Conservation (phyloP, 2,797 vertebrate species). For the Mus caroli region DNA sequence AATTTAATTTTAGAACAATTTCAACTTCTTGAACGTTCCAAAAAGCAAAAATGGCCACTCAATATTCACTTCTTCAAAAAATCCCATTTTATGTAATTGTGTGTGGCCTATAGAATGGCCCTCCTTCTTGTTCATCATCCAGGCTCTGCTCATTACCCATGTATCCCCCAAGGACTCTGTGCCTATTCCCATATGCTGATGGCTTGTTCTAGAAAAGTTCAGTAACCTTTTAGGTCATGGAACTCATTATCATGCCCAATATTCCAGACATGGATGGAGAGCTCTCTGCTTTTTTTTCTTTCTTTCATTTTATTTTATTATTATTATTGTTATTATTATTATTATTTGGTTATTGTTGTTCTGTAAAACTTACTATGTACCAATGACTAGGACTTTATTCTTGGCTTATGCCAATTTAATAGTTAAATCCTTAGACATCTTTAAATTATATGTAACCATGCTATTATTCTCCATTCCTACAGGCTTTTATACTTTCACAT, state of each 20-base stretch:
- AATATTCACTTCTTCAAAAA: neutral
- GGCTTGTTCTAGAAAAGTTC: slow-evolving; percentile 28
- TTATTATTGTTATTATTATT: no score
- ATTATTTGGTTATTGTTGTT: neutral
- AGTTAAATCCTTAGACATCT: neutral
- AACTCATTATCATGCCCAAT: neutral
- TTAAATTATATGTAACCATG: neutral
- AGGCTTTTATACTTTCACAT: neutral
- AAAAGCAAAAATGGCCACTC: slow-evolving; percentile 27
- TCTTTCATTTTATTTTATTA: no score
- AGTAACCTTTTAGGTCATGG: neutral
- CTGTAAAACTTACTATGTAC: slow-evolving; percentile 35
- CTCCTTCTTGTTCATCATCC: slow-evolving; percentile 10
- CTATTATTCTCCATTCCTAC: slow-evolving; percentile 35
- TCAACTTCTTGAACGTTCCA: slow-evolving; percentile 28
- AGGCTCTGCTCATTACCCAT: neutral
- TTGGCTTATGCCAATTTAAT: neutral
- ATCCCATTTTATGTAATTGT: neutral
- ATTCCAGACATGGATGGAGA: slow-evolving; percentile 9
- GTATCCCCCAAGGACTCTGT: neutral
- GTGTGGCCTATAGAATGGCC: neutral
- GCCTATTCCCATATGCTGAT: neutral
- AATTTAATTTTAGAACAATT: slow-evolving; percentile 13
- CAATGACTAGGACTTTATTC: neutral
- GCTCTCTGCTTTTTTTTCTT: neutral